phyloP scores from a whole-genome alignment of 2,113 vertebrate genomes.

The Bombycilla garrulus region DNA sequence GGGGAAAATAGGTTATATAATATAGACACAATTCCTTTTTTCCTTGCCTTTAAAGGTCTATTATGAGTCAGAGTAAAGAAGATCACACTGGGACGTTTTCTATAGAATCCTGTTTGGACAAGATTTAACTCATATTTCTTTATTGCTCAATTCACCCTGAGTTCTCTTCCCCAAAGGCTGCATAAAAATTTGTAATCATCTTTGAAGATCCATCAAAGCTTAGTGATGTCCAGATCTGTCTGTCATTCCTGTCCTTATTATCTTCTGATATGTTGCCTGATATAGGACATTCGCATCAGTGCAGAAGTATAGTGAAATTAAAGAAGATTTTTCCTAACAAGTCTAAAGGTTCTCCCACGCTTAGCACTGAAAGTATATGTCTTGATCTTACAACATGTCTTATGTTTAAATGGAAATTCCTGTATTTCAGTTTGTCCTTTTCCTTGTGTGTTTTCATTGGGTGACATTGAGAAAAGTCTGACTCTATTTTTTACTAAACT shows the following conservation, averaged over 20 bases:
- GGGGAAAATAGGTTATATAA: neutral
- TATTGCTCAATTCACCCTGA: neutral
- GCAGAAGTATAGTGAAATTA: neutral
- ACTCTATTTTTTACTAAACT: neutral
- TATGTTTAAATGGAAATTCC: neutral
- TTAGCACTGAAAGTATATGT: neutral
- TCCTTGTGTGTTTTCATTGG: neutral
- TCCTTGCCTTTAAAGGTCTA: neutral
- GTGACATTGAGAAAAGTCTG: neutral
- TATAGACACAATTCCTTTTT: neutral
- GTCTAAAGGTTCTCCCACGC: neutral
- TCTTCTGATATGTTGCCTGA: neutral
- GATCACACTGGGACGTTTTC: neutral
- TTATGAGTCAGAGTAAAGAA: neutral
- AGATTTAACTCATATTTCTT: neutral
- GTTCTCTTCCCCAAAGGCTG: neutral
- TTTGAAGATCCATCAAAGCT: conserved; percentile 22
- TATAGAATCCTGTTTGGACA: neutral
- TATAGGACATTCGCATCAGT: neutral
- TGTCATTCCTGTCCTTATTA: neutral
- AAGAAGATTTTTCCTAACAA: neutral
- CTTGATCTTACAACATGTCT: neutral
- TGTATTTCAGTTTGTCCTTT: neutral
- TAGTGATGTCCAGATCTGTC: neutral
- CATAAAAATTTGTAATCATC: neutral